Evolutionary conservation across 2,113 vertebrate genomes (phyloP).

Genomic region (Chlamydotis undulata): DNA sequence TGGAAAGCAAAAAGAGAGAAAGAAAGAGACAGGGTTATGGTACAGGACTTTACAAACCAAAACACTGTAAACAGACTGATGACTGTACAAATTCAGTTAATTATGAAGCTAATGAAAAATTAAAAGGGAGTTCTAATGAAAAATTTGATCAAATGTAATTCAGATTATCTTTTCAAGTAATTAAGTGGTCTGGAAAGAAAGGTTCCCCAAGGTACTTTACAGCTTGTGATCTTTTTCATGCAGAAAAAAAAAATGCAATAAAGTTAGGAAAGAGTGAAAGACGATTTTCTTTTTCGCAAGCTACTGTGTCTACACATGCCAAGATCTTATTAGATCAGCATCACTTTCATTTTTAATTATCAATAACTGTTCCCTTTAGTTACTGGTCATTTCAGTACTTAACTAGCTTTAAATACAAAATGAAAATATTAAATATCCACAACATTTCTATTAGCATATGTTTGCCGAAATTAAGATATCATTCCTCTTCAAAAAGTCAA

Average conservation of each 20-base stretch:
- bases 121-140: constrained; percentile 70
- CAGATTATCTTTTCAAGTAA: constrained; percentile 73
- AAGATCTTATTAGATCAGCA: constrained; percentile 70
- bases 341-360: constrained; percentile 71
- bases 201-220: constrained; percentile 60
- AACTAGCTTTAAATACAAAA: constrained; percentile 57
- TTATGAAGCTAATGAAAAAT: constrained; percentile 75
- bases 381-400: constrained; percentile 68
- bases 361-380: constrained; percentile 72
- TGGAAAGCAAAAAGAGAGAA: neutral
- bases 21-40: neutral
- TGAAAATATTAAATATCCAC: constrained; percentile 61
- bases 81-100: constrained; percentile 73
- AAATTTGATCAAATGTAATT: constrained; percentile 77
- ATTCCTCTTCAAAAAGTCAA: constrained; percentile 62
- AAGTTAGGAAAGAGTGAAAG: constrained; percentile 56
- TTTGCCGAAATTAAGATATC: constrained; percentile 63
- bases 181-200: constrained; percentile 61
- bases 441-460: constrained; percentile 5
- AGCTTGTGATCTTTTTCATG: constrained; percentile 69
- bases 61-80: constrained; percentile 66
- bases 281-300: constrained; percentile 65
- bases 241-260: constrained; percentile 19
- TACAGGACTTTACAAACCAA: constrained; percentile 49
- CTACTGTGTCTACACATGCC: constrained; percentile 42